Evolutionary conservation across 2,888 invertebrate species (phyloP).

Genomic region (Endomychus coccineus): DNA sequence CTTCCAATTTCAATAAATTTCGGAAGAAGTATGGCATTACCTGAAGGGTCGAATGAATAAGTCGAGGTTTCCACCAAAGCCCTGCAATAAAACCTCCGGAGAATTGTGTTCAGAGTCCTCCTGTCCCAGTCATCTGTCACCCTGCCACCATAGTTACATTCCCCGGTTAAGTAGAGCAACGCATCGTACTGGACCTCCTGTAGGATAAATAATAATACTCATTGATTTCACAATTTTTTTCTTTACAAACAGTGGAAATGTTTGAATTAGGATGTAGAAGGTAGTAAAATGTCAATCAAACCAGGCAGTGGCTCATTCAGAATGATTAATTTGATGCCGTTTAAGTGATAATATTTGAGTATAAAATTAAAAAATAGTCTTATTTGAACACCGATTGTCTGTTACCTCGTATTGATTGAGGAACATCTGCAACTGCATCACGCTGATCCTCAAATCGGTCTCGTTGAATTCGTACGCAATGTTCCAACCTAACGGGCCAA

Average conservation of each 20-base stretch:
- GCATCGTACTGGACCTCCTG: slow-evolving; percentile 79
- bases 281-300: no score
- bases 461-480: slow-evolving; percentile 94
- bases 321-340: no score
- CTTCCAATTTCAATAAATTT: no score
- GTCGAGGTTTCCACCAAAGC: slow-evolving; percentile 55
- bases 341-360: no score
- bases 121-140: slow-evolving; percentile 96
- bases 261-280: no score
- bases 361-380: no score
- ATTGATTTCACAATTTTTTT: no score
- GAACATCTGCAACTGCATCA: slow-evolving; percentile 82
- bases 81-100: slow-evolving; percentile 71
- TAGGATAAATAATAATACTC: no score
- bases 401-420: slow-evolving; percentile 66
- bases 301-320: no score
- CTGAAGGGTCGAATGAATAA: slow-evolving; percentile 61
- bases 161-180: slow-evolving; percentile 82
- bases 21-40: slow-evolving; percentile 32
- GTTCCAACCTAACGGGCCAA: slow-evolving; percentile 93
- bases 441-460: slow-evolving; percentile 84
- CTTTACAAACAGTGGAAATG: no score
- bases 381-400: not conserved
- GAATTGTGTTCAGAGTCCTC: slow-evolving; percentile 73
- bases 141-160: slow-evolving; percentile 93